A percentile compares a stretch with the other conserved stretches of the same genome.
Evolutionary conservation across 2,888 invertebrate genomes (phyloP).

Genomic region (Drosophila barbarae): DNA sequence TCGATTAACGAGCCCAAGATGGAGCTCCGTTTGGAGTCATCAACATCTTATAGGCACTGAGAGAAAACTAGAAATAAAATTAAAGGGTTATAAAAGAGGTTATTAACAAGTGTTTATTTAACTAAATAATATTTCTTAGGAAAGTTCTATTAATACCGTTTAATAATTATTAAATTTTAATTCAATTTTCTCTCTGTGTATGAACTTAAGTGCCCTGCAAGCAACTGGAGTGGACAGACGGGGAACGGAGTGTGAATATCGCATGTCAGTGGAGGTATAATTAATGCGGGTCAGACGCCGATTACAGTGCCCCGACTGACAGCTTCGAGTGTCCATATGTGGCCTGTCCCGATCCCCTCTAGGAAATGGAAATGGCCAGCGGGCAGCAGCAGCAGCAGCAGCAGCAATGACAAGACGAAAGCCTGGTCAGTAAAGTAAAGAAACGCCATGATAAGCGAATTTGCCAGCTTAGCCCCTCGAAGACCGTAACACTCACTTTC

Average conservation of each 20-base stretch:
- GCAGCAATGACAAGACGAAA: slow-evolving; percentile 68
- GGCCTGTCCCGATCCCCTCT: slow-evolving; percentile 25
- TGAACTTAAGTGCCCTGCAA: slow-evolving; percentile 59
- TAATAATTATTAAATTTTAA: not conserved
- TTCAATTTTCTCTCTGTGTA: not conserved
- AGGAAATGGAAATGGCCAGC: slow-evolving; percentile 45
- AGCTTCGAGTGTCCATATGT: slow-evolving; percentile 65
- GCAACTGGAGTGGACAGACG: slow-evolving; percentile 24
- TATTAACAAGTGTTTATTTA: not conserved
- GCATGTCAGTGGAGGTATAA: slow-evolving; percentile 74
- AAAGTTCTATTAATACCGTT: not conserved
- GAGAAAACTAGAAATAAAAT: not conserved
- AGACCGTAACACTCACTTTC: slow-evolving; percentile 55
- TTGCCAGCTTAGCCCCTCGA: slow-evolving; percentile 8
- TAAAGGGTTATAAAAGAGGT: not conserved
- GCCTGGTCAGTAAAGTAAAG: slow-evolving; percentile 43
- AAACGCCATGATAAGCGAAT: slow-evolving; percentile 69
- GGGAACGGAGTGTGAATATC: slow-evolving; percentile 67
- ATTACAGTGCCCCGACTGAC: slow-evolving; percentile 74
- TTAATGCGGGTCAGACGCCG: slow-evolving; percentile 75
- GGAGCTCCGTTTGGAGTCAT: slow-evolving; percentile 49
- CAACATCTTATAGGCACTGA: slow-evolving; percentile 7
- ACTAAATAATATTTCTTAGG: not conserved
- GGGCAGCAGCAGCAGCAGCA: slow-evolving; percentile 47
- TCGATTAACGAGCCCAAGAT: slow-evolving; percentile 66